Evolutionary conservation across 2,113 vertebrate species (phyloP).

Genomic region (Turdus rufiventris): DNA sequence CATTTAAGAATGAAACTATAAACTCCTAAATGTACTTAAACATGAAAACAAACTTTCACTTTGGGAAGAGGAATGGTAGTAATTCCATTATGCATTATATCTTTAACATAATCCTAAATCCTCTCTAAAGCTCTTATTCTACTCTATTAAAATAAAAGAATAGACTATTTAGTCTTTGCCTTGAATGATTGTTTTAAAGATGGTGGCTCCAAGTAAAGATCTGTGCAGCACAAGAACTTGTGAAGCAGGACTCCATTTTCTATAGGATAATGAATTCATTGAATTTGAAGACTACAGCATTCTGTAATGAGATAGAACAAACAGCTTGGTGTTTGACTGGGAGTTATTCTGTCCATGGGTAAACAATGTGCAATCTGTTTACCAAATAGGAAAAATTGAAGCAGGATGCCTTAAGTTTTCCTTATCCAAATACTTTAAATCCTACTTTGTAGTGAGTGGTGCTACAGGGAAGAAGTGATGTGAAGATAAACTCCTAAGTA

Average conservation of each 20-base stretch:
- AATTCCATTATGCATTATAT: slow-evolving; percentile 10
- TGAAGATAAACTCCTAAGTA: neutral
- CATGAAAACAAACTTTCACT: slow-evolving; percentile 47
- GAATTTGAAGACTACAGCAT: neutral
- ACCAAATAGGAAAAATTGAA: neutral
- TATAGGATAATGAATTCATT: neutral
- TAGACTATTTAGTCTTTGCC: neutral
- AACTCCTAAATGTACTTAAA: neutral
- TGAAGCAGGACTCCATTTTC: neutral
- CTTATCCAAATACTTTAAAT: neutral
- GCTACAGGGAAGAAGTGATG: neutral
- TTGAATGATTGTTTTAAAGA: neutral
- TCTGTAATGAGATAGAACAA: neutral
- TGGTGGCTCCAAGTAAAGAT: neutral
- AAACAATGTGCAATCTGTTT: neutral
- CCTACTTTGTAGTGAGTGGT: neutral
- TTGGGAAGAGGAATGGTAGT: slow-evolving; percentile 2
- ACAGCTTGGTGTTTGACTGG: neutral
- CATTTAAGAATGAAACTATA: neutral
- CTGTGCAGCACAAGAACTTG: neutral
- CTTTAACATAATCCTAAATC: slow-evolving; percentile 51
- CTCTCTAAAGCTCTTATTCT: slow-evolving; percentile 35
- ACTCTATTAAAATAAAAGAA: slow-evolving; percentile 36
- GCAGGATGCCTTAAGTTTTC: neutral
- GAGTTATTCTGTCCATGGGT: neutral